Evolutionary conservation across 2,113 vertebrate species (phyloP).

Genomic region (Hippolais icterina): DNA sequence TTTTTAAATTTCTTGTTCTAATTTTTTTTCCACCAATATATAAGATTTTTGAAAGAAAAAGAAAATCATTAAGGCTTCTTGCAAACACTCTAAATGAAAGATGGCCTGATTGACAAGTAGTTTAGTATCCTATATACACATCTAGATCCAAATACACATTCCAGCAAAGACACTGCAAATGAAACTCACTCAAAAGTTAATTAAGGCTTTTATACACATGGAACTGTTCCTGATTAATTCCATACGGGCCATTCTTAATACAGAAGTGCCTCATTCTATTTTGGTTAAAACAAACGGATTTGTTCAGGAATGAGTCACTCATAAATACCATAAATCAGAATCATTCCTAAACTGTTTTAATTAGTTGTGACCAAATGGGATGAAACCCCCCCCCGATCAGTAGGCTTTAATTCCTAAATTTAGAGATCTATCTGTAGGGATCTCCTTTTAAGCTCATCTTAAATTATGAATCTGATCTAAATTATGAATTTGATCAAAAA

Average conservation of each 20-base stretch:
- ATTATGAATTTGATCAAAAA: no score
- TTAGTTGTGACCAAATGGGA: not conserved
- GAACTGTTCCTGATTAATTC: constrained; percentile 46
- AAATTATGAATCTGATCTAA: not conserved
- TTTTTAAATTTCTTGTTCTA: not conserved
- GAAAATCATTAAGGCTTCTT: not conserved
- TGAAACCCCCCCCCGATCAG: not conserved
- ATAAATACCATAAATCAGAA: not conserved
- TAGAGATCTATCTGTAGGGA: not conserved
- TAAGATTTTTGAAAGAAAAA: not conserved
- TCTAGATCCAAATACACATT: constrained; percentile 3
- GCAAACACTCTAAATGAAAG: not conserved
- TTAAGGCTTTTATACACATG: constrained; percentile 34
- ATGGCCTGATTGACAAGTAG: not conserved
- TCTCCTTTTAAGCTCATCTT: not conserved
- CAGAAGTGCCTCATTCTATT: constrained; percentile 1
- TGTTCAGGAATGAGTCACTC: not conserved
- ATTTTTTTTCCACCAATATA: not conserved
- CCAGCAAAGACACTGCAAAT: constrained; percentile 15
- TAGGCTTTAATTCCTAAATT: not conserved
- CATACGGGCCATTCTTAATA: not conserved
- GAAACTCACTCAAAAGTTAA: constrained; percentile 44
- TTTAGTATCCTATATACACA: not conserved
- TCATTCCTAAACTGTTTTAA: not conserved
- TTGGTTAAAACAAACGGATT: constrained; percentile 3